Conservation (phyloP, 2,113 vertebrate species). For the Tor tambroides region DNA sequence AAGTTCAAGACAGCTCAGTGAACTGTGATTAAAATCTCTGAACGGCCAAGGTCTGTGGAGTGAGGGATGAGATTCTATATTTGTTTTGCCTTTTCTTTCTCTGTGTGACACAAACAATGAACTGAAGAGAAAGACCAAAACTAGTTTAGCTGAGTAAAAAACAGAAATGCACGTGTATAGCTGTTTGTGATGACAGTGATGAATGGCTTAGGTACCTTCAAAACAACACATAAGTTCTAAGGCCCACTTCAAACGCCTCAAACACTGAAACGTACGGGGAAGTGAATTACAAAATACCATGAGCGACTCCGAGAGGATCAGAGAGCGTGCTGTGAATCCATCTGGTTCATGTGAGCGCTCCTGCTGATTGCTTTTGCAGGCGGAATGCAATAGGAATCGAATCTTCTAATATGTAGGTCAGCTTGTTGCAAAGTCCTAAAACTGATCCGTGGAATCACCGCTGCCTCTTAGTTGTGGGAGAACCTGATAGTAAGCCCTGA, state of each 20-base stretch:
- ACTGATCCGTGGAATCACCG: neutral
- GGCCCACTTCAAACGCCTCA: neutral
- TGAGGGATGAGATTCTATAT: conserved; percentile 38
- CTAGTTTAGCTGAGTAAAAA: neutral
- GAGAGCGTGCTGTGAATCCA: conserved; percentile 50
- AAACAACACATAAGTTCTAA: neutral
- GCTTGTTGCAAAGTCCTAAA: conserved; percentile 9
- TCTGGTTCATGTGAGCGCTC: conserved; percentile 47
- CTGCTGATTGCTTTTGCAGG: conserved; percentile 46
- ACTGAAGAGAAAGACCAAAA: neutral
- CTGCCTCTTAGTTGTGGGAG: neutral
- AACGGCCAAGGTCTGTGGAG: conserved; percentile 12
- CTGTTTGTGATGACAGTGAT: conserved; percentile 2
- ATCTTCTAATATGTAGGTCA: conserved; percentile 50
- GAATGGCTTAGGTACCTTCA: conserved; percentile 19
- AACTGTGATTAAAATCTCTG: conserved; percentile 38
- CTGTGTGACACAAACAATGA: conserved; percentile 25
- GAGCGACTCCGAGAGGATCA: conserved; percentile 10
- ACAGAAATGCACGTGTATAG: neutral
- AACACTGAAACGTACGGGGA: neutral
- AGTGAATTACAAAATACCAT: conserved; percentile 31
- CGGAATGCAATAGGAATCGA: conserved; percentile 41
- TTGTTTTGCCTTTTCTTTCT: conserved; percentile 36
- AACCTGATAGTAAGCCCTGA: conserved; percentile 4
- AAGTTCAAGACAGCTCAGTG: neutral